Evolutionary conservation across 2,797 vertebrate species (phyloP).

Genomic region (Rhinatrema bivittatum): DNA sequence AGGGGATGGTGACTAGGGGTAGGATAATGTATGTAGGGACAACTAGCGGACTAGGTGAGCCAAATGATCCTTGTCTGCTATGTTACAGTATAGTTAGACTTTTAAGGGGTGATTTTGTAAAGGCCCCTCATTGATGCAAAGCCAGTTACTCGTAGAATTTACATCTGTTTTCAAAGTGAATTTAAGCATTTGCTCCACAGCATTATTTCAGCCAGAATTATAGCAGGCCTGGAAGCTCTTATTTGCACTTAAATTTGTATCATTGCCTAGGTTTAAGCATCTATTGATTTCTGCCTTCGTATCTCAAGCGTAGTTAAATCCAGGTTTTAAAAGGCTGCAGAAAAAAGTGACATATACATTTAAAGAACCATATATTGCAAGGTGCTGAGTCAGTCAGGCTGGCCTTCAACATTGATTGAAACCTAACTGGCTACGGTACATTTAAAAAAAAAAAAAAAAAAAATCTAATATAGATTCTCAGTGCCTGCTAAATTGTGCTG

Average conservation of each 20-base stretch:
- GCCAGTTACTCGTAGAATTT: too few relatives aligned
- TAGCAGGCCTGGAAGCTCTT: not conserved
- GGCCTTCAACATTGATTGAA: constrained; percentile 2
- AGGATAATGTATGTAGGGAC: too few relatives aligned
- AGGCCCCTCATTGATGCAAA: too few relatives aligned
- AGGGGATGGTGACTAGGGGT: too few relatives aligned
- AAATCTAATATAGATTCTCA: not conserved
- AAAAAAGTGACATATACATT: not conserved
- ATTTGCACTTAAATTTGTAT: not conserved
- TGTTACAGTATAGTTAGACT: too few relatives aligned
- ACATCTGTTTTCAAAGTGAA: too few relatives aligned
- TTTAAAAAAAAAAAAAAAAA: too few relatives aligned
- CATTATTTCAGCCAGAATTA: too few relatives aligned
- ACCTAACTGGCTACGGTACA: not conserved
- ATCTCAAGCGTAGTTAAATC: not conserved
- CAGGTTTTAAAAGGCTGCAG: not conserved
- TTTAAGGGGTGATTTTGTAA: too few relatives aligned
- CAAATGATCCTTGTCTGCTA: too few relatives aligned
- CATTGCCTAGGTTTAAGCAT: not conserved
- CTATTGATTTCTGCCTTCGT: not conserved
- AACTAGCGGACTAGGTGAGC: too few relatives aligned
- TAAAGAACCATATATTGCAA: not conserved
- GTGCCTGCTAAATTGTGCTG: not conserved
- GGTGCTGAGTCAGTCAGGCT: constrained; percentile 6
- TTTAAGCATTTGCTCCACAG: too few relatives aligned